phyloP scores from a whole-genome alignment of 2,113 vertebrate genomes.

The Seriola dumerili region DNA sequence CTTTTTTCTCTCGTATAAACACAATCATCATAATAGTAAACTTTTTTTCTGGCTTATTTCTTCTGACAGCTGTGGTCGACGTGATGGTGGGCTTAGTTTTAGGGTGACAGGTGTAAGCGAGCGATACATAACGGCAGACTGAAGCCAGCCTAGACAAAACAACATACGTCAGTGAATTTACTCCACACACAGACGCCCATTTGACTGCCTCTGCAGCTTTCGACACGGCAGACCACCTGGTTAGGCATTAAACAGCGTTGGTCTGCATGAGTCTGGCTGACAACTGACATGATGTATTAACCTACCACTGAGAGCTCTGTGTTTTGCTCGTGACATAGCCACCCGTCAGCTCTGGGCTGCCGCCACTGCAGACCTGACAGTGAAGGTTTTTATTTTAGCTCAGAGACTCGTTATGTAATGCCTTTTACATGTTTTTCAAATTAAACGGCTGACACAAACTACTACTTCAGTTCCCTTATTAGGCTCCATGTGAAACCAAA shows the following conservation, averaged over 20 bases:
- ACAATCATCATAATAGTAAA: neutral
- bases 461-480: slow-evolving; percentile 4
- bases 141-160: slow-evolving; percentile 41
- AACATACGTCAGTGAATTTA: slow-evolving; percentile 38
- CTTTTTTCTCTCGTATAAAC: neutral
- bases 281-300: slow-evolving; percentile 62
- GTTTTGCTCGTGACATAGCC: slow-evolving; percentile 44
- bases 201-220: slow-evolving; percentile 39
- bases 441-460: slow-evolving; percentile 37
- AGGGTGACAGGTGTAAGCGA: slow-evolving; percentile 45
- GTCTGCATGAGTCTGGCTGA: slow-evolving; percentile 52
- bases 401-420: slow-evolving; percentile 44
- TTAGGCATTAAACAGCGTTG: slow-evolving; percentile 23
- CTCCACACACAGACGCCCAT: slow-evolving; percentile 32
- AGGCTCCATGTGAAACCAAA: slow-evolving; percentile 26
- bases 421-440: slow-evolving; percentile 36
- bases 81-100: slow-evolving; percentile 16
- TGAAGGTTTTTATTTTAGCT: slow-evolving; percentile 48
- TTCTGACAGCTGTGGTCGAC: slow-evolving; percentile 4
- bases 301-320: slow-evolving; percentile 34
- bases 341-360: slow-evolving; percentile 20
- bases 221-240: slow-evolving; percentile 54
- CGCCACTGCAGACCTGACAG: slow-evolving; percentile 39
- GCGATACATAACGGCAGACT: slow-evolving; percentile 14
- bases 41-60: slow-evolving; percentile 5